phyloP scores from a whole-genome alignment of 2,888 invertebrate genomes.

The Aspidapion aeneum region DNA sequence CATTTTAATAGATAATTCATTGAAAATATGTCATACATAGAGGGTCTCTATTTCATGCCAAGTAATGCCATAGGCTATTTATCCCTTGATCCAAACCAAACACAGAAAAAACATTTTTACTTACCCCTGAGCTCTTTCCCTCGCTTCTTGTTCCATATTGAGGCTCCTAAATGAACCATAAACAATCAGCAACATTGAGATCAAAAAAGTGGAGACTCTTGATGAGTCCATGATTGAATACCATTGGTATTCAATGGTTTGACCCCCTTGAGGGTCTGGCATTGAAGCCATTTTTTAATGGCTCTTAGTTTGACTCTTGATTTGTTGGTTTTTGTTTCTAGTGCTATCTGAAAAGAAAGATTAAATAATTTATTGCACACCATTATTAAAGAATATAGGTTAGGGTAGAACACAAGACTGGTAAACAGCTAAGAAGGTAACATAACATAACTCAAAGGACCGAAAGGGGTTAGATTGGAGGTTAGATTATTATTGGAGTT shows the following conservation, averaged over 20 bases:
- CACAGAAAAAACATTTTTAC: no score
- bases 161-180: constrained; percentile 96
- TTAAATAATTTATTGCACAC: background rate
- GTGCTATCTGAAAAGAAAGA: constrained; percentile 27
- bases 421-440: background rate
- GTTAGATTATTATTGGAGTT: no score
- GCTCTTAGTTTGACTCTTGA: background rate
- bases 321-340: constrained; percentile 14
- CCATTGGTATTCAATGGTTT: constrained; percentile 67
- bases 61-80: no score
- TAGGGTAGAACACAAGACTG: background rate
- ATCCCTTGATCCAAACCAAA: no score
- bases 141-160: constrained; percentile 94
- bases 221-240: constrained; percentile 98
- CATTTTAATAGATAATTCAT: no score
- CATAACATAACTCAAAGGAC: no score
- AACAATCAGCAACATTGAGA: constrained; percentile 95
- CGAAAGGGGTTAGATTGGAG: no score
- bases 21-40: no score
- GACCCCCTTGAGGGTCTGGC: constrained; percentile 37
- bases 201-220: constrained; percentile 93
- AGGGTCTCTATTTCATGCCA: no score
- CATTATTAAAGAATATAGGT: background rate
- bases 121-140: constrained; percentile 59
- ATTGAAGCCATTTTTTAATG: constrained; percentile 19